A percentile compares a stretch with the other conserved stretches of the same genome.
Conservation (phyloP, 2,113 vertebrate species). For the Archocentrus centrarchus region DNA sequence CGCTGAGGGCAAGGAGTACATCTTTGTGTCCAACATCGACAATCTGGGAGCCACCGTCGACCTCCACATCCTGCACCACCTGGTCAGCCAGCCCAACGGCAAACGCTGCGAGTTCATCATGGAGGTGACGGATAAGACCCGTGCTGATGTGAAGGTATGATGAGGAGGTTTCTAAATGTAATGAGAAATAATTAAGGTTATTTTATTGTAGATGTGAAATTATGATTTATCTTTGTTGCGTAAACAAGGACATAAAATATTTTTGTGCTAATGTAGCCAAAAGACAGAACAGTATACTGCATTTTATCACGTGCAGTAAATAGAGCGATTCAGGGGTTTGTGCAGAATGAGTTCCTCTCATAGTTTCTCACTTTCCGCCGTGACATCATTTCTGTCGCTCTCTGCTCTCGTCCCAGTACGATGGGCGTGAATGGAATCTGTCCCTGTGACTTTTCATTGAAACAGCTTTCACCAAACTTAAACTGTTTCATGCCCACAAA, state of each 20-base stretch:
- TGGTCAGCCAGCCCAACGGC: constrained; percentile 92
- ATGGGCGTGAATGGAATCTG: not conserved
- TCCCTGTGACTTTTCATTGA: fast-evolving
- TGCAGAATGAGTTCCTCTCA: too few relatives aligned
- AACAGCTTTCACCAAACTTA: not conserved
- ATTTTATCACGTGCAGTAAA: too few relatives aligned
- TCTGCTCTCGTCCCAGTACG: not conserved
- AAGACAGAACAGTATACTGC: not conserved
- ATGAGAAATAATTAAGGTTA: not conserved
- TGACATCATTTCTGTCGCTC: not conserved
- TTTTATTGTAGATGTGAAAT: not conserved
- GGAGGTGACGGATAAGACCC: constrained; percentile 99
- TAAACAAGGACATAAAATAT: not conserved
- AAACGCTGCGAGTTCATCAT: constrained; percentile 97
- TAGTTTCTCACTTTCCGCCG: not conserved
- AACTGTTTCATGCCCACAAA: not conserved
- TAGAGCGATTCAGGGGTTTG: fast-evolving
- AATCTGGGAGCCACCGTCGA: constrained; percentile 99
- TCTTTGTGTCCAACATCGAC: constrained; percentile 99
- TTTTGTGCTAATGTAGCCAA: not conserved
- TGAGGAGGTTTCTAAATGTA: not conserved
- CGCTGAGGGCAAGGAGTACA: constrained; percentile 93
- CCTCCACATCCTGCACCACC: constrained; percentile 96
- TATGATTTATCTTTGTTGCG: not conserved
- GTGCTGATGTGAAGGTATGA: constrained; percentile 95